These are phyloP conservation scores for Antitype chi DNA, from an alignment of 2,888 invertebrate species.

Conservation along the genomic window DNA sequence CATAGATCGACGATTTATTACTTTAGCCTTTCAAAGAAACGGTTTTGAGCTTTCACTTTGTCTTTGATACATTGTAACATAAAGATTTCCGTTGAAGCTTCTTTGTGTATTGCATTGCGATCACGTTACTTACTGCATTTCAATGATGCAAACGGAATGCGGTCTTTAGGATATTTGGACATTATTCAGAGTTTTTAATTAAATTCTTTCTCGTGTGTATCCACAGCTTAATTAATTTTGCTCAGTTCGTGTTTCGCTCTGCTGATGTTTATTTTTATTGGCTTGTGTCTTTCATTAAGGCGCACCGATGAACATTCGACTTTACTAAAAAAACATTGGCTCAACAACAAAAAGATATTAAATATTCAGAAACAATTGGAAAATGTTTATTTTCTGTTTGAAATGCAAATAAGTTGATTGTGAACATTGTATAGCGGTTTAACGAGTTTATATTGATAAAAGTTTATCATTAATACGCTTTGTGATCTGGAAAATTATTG, in stretches of 20 bases:
- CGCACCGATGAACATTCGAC: constrained; percentile 18
- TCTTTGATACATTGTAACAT: constrained; percentile 2
- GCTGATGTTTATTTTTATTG: not conserved
- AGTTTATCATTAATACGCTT: constrained; percentile 3
- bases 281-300: constrained; percentile 26
- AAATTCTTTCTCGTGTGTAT: constrained; percentile 26
- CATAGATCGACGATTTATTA: constrained; percentile 32
- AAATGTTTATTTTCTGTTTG: constrained; percentile 31
- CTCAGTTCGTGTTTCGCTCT: constrained; percentile 17
- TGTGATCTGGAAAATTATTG: constrained; percentile 14
- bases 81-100: not conserved
- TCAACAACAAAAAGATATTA: constrained; percentile 38
- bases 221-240: constrained; percentile 43
- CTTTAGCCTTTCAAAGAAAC: constrained; percentile 28
- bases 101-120: not conserved
- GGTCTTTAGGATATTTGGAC: not conserved
- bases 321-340: constrained; percentile 42
- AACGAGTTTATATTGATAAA: constrained; percentile 25
- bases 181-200: constrained; percentile 36
- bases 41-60: constrained; percentile 20
- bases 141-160: constrained; percentile 23
- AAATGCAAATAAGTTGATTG: constrained; percentile 39
- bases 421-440: constrained; percentile 15
- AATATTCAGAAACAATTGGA: constrained; percentile 33
- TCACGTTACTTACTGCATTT: constrained; percentile 39